Base-by-base conservation (phyloP, 2,888 invertebrate genomes). In the Bombylius discolor region DNA sequence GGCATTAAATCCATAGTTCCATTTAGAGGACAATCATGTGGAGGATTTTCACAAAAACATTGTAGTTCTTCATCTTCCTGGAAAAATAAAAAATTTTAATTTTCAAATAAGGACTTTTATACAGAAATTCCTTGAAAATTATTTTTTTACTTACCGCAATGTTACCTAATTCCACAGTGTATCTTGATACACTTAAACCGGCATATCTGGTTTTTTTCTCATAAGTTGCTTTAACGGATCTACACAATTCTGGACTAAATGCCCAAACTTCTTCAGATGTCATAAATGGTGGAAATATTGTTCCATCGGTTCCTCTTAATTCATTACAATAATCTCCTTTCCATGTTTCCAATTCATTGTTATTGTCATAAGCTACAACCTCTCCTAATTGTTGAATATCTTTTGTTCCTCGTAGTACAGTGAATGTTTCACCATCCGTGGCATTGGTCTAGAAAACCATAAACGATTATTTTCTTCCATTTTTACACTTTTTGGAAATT, bases 301-400 rank as follows among this genome's bases (percentile, higher is more conserved):
- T 89, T 0, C 89, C 87, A 66, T 94, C 94, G 0, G 90, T 91
- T 1, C 93, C 93, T 9, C 77, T 75, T 62, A 82, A 83, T 52
- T 79, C 73, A 66, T 91, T 88, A 67, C 93, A 92, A 13, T 77
- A 70, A 34, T 79, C 77, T 6, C 79, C 82, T 3, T 72, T 71
- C 89, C 89, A 91, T 0, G 79, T 72, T 0, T 75, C 72, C 64
- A 82, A 73, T 62, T 79, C 71, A 0, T 76, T 68, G 52, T 81
- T 76, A 0, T 82, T 85, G 63, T 89, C 83, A 53, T 80, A 80
- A 23, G 80, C 80, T 0, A 85, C 70, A 5, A 93, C 85, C 47
- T 77, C 73, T 0, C 92, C 92, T 0, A 91, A 80, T 46, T 85
- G 80, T 63, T 77, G 79, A 1, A 82, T 79, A 63, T 87, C 79